Conservation (phyloP, 2,888 invertebrate genomes). For the Taphrorychus bicolor region DNA sequence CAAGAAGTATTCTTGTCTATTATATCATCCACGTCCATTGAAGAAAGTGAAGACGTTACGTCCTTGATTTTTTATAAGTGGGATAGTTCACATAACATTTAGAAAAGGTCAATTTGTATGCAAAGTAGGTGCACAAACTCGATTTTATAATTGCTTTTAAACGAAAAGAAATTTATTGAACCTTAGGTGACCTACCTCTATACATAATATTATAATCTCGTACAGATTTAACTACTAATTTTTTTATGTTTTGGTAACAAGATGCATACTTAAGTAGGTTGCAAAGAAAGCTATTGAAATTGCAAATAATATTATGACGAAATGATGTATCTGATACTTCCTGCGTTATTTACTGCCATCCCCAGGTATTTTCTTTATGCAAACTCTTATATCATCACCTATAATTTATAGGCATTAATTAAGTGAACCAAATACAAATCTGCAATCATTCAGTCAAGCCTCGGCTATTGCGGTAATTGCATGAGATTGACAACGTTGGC, state of each 20-base stretch:
- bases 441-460: too few species aligned
- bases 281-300: too few species aligned
- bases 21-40: conserved; percentile 7
- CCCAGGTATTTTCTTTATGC: not conserved
- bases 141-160: conserved; percentile 4
- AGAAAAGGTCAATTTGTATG: conserved; percentile 24
- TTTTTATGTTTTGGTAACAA: too few species aligned
- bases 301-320: not conserved
- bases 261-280: too few species aligned
- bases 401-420: not conserved
- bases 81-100: conserved; percentile 22
- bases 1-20: conserved; percentile 1
- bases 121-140: not conserved
- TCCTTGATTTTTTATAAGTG: conserved; percentile 11
- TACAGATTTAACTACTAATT: too few species aligned
- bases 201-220: too few species aligned
- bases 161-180: too few species aligned
- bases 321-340: not conserved
- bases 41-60: conserved; percentile 25
- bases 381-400: not conserved
- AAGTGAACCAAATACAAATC: not conserved
- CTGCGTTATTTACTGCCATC: not conserved
- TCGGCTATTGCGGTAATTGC: not conserved
- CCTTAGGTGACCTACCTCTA: too few species aligned
- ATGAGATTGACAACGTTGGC: too few species aligned